These are phyloP conservation scores for Gymnodraco acuticeps DNA, from an alignment of 2,797 vertebrate genomes.

Conservation along the genomic window DNA sequence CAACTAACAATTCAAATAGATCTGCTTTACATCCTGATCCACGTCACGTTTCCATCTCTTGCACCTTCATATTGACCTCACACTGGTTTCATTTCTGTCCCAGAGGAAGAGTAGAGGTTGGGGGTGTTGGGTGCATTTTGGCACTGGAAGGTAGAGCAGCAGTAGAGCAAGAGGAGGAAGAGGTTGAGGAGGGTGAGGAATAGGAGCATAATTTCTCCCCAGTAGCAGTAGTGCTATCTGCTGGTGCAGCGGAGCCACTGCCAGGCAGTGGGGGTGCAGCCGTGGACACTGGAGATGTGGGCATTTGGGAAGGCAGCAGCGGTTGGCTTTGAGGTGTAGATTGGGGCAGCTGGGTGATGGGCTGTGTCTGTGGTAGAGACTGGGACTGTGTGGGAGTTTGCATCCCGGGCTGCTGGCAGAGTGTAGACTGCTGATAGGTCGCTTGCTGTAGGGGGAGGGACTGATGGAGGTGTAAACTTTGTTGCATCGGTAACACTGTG, in stretches of 20 bases:
- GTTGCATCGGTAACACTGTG: conserved; percentile 75
- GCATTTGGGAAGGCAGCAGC: conserved; percentile 75
- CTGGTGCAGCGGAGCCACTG: conserved; percentile 53
- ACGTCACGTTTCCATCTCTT: conserved; percentile 44
- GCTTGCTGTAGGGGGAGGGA: conserved; percentile 77
- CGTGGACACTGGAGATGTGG: conserved; percentile 67
- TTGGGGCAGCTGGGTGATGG: conserved; percentile 65
- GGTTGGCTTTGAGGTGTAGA: conserved; percentile 72
- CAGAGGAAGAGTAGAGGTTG: conserved; percentile 83
- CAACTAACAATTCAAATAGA: conserved; percentile 52
- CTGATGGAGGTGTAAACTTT: conserved; percentile 80
- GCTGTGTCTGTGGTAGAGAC: conserved; percentile 68
- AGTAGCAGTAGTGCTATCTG: conserved; percentile 62
- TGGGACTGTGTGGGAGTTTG: conserved; percentile 71
- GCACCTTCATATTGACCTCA: conserved; percentile 53
- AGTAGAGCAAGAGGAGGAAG: conserved; percentile 80
- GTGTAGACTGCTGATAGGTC: conserved; percentile 76
- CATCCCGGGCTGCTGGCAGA: conserved; percentile 73
- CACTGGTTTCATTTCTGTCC: conserved; percentile 82
- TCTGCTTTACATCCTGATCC: conserved; percentile 52
- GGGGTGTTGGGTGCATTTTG: conserved; percentile 83
- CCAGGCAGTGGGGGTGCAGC: conserved; percentile 59
- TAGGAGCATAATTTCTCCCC: conserved; percentile 74
- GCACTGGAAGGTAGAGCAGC: conserved; percentile 88
- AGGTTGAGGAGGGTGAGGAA: conserved; percentile 82